A percentile compares a stretch with the other conserved stretches of the same genome.
Evolutionary conservation across 2,113 vertebrate genomes (phyloP).

Genomic region (Lagopus muta): DNA sequence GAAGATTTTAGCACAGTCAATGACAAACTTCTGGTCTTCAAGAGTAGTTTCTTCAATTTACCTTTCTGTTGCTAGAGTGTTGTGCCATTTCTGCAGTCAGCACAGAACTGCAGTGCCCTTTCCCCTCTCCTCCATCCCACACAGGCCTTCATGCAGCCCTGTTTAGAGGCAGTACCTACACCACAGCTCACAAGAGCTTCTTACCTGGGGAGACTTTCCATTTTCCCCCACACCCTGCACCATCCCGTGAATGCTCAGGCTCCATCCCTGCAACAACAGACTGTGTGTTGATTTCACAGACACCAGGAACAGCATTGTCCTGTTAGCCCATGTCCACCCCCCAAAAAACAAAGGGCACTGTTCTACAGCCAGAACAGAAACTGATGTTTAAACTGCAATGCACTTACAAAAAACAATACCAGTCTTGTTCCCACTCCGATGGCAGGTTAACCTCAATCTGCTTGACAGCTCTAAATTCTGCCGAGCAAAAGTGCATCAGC

Average conservation of each 20-base stretch:
- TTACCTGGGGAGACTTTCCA: constrained; percentile 62
- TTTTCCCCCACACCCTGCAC: constrained; percentile 81
- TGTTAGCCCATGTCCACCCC: not conserved
- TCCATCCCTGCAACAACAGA: constrained; percentile 69
- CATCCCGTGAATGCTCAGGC: constrained; percentile 58
- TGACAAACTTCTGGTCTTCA: not conserved
- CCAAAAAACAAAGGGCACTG: no score
- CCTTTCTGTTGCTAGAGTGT: not conserved
- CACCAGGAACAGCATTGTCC: not conserved
- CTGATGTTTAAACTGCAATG: no score
- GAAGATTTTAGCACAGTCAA: not conserved
- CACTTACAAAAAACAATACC: no score
- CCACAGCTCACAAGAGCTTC: not conserved
- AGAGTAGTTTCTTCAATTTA: not conserved
- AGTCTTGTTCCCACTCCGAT: no score
- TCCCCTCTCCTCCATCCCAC: not conserved
- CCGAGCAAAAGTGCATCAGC: no score
- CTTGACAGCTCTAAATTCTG: no score
- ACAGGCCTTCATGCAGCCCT: not conserved
- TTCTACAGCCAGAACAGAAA: no score
- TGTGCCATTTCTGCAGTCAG: not conserved
- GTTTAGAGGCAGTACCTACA: not conserved
- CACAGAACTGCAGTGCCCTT: not conserved
- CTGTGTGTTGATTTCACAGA: not conserved
- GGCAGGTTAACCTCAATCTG: no score